Percentiles rank a stretch among this genome's conserved stretches.
These are phyloP conservation scores for Parauchenoglanis punctatus DNA, from an alignment of 2,797 vertebrate genomes.

Conservation along the genomic window DNA sequence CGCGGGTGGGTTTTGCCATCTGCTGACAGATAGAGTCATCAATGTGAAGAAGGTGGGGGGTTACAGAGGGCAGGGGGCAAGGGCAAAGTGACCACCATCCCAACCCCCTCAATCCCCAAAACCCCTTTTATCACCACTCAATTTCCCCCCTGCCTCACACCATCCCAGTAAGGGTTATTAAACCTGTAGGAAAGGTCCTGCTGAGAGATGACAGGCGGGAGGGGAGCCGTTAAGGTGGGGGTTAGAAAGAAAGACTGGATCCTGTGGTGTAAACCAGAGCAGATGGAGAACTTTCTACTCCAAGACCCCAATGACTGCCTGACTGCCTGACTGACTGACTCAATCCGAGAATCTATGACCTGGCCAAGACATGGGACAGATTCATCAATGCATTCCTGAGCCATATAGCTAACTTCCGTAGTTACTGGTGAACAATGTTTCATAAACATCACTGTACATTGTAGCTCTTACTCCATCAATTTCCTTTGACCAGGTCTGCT, in stretches of 20 bases:
- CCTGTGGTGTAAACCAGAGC: slow-evolving; percentile 18
- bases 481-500: not conserved
- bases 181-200: slow-evolving; percentile 55
- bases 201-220: slow-evolving; percentile 49
- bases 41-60: slow-evolving; percentile 42
- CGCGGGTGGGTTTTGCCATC: slow-evolving; percentile 56
- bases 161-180: slow-evolving; percentile 47
- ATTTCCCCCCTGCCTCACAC: slow-evolving; percentile 34
- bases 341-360: not conserved
- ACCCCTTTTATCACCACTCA: slow-evolving; percentile 41
- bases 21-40: slow-evolving; percentile 60
- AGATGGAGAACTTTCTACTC: slow-evolving; percentile 19
- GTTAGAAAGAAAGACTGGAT: slow-evolving; percentile 16
- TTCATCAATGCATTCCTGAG: slow-evolving; percentile 22
- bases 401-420: slow-evolving; percentile 13
- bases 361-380: not conserved
- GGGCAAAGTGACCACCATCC: slow-evolving; percentile 50
- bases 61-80: slow-evolving; percentile 51
- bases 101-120: slow-evolving; percentile 31
- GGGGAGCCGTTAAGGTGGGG: slow-evolving; percentile 27
- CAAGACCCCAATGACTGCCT: not conserved
- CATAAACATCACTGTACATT: slow-evolving; percentile 4
- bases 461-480: not conserved
- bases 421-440: not conserved
- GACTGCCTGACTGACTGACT: not conserved